Evolutionary conservation across 1,140 invertebrate species (phyloP).

Genomic region (Paraescarpia echinospica): DNA sequence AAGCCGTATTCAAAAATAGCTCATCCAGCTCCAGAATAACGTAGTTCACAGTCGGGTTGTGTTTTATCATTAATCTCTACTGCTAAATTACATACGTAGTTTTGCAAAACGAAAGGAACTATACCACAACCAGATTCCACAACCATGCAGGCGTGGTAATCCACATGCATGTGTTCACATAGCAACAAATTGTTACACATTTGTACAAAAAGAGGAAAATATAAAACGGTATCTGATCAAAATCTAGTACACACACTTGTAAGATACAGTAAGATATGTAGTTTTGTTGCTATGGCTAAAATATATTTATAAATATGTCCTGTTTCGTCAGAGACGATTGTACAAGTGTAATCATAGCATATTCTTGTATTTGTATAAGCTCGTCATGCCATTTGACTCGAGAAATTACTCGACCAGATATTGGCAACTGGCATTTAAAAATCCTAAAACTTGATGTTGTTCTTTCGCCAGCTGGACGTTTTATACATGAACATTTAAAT

Average conservation of each 20-base stretch:
- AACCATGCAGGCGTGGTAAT: background rate
- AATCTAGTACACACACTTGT: background rate
- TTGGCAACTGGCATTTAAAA: background rate
- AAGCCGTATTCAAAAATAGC: conserved; percentile 1
- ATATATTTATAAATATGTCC: background rate
- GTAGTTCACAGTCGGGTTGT: background rate
- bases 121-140: background rate
- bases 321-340: background rate
- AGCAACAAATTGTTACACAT: background rate
- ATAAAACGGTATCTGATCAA: conserved; percentile 6
- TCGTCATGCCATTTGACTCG: background rate
- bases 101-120: background rate
- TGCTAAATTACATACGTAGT: background rate
- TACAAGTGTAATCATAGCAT: background rate
- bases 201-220: conserved; percentile 1
- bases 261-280: background rate
- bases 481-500: too few species aligned
- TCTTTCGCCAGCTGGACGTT: background rate
- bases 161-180: background rate
- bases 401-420: background rate
- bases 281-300: background rate
- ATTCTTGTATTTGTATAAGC: background rate
- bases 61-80: background rate
- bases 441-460: background rate
- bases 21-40: background rate